Evolutionary conservation across 2,113 vertebrate species (phyloP), one percentile per base, ranked within the genome.

Genomic region (Pseudorectes ferrugineus): DNA sequence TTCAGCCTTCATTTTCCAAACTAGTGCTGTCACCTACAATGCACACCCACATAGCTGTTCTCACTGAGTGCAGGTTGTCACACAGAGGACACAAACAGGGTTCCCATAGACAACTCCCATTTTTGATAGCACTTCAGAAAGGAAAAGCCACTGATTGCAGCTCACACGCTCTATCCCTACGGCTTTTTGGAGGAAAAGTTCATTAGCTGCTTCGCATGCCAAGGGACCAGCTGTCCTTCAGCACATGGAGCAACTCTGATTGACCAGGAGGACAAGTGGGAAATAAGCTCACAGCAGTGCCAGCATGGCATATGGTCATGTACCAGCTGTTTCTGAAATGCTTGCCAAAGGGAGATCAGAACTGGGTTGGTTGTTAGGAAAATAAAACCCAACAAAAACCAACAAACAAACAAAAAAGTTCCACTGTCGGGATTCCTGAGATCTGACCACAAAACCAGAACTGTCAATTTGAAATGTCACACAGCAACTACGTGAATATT

Each of bases 291-390:
- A 52, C 79, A 96, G 93, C 59, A 74, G 92, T 20, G 90, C 93
- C 95, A 97, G 82, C 36, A 55, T 9, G 0, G 93, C 94, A 96
- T 97, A 96, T 94, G 96, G 92, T 92, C 55, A 6, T 33, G 43
- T n/a, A 96, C 96, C 94, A 96, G 95, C 95, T 96, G 93, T 97
- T 97, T 96, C 95, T 92, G 72, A 94, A 97, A 85, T 20, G 38
- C 92, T 46, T 88, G 93, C 94, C 96, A 96, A 93, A 95, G 0
- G 5, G 72, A 82, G 76, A 84, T 68, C 77, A 78, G 86, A 83
- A 92, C 51, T 2, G 9, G 31, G 59, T 42, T 95, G 78, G 85
- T 81, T 73, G 51, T 80, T 67, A 92, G 65, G 79, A 93, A 95
- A 93, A 94, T 63, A 74, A 90, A 94, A 58, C 19, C 35, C 75